Percentiles rank a stretch among this genome's conserved stretches.
Conservation (phyloP, 2,113 vertebrate species). For the Pogonocichla stellata region DNA sequence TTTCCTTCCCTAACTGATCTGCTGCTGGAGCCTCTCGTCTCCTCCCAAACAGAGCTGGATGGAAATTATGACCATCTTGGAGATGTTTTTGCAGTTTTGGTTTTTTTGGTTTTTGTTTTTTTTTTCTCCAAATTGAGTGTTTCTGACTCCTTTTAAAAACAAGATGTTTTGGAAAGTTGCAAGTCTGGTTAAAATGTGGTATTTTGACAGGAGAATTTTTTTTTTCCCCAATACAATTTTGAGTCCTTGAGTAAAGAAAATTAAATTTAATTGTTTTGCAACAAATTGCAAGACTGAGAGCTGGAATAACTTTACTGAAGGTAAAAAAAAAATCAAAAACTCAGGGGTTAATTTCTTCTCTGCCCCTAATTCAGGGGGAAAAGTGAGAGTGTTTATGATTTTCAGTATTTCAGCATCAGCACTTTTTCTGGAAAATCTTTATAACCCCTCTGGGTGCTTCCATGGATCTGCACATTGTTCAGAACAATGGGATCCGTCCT, state of each 20-base stretch:
- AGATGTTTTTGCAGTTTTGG: neutral
- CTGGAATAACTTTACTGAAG: neutral
- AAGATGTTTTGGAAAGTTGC: neutral
- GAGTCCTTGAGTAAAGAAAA: neutral
- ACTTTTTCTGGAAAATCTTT: neutral
- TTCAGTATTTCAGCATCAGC: neutral
- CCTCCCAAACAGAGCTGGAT: slow-evolving; percentile 11
- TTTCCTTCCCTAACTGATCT: slow-evolving; percentile 31
- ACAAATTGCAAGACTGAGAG: neutral
- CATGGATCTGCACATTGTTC: neutral
- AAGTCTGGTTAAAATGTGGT: neutral
- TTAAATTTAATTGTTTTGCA: neutral
- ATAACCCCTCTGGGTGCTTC: neutral
- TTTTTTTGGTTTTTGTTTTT: neutral
- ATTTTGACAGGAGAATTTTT: neutral
- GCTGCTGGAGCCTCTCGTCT: slow-evolving; percentile 28
- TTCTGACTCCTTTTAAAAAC: neutral
- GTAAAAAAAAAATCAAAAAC: neutral
- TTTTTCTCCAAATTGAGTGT: neutral
- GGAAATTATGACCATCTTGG: slow-evolving; percentile 29
- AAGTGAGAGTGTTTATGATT: rapidly evolving
- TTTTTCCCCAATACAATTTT: neutral
- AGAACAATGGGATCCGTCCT: slow-evolving; percentile 11
- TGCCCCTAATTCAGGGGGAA: rapidly evolving
- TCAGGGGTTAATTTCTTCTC: neutral